Conservation (phyloP, 2,888 invertebrate genomes). For the Rhamphomyia laevipes region DNA sequence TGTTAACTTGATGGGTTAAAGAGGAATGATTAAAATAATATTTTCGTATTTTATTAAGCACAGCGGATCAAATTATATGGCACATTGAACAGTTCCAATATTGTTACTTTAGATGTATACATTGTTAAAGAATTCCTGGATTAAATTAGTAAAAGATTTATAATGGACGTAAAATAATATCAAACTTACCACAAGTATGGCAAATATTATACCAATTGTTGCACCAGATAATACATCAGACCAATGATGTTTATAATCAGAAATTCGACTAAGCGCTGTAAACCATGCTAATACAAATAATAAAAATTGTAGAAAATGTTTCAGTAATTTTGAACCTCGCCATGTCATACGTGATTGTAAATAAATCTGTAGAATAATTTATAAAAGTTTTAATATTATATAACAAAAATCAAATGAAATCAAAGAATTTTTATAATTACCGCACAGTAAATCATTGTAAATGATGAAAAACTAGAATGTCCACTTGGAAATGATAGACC, state of each 20-base stretch:
- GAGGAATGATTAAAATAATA: no score
- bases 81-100: no score
- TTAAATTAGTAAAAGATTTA: no score
- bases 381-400: slow-evolving; percentile 3
- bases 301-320: slow-evolving; percentile 74
- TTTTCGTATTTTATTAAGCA: no score
- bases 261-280: slow-evolving; percentile 81
- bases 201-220: slow-evolving; percentile 52
- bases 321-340: slow-evolving; percentile 66
- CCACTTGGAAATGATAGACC: slow-evolving; percentile 85
- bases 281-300: slow-evolving; percentile 71
- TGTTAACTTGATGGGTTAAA: no score
- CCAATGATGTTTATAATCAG: slow-evolving; percentile 98
- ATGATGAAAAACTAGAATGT: slow-evolving; percentile 82
- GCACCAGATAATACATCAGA: slow-evolving; percentile 87
- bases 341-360: slow-evolving; percentile 75
- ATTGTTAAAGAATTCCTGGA: no score
- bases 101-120: no score
- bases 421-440: slow-evolving; percentile 45
- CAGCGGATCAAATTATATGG: no score
- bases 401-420: background rate
- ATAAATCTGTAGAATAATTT: slow-evolving; percentile 57
- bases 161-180: no score
- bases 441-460: slow-evolving; percentile 72
- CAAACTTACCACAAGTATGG: slow-evolving; percentile 56